Conservation (phyloP, 2,113 vertebrate species). For the Ancistrus triradiatus region DNA sequence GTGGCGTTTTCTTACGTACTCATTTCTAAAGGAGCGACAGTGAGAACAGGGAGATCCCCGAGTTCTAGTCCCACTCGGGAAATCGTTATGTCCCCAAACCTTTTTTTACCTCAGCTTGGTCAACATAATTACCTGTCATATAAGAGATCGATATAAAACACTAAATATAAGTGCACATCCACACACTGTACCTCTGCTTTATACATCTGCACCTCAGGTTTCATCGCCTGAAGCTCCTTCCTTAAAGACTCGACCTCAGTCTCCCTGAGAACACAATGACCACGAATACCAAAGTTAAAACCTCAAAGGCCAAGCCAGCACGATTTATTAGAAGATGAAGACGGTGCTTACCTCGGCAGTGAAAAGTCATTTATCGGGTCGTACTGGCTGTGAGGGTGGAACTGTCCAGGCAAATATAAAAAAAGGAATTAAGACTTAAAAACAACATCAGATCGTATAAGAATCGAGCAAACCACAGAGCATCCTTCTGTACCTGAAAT, state of each 20-base stretch:
- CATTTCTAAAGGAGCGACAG: no score
- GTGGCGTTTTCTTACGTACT: no score
- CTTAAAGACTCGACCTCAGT: conserved; percentile 70
- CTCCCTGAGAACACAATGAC: conserved; percentile 22
- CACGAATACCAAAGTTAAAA: not conserved
- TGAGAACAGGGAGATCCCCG: no score
- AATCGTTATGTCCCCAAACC: no score
- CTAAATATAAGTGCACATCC: not conserved
- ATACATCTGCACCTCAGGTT: conserved; percentile 72
- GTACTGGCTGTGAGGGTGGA: conserved; percentile 32
- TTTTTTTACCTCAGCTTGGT: no score
- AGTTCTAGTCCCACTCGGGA: no score
- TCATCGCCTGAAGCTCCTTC: conserved; percentile 77
- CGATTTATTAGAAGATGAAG: no score
- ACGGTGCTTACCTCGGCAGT: conserved; percentile 28
- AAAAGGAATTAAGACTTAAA: not conserved
- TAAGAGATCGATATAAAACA: no score
- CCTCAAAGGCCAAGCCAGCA: no score
- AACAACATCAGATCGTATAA: not conserved
- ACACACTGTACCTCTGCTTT: conserved; percentile 60
- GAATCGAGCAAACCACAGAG: conserved; percentile 16
- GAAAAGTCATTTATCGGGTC: conserved; percentile 28
- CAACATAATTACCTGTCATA: no score
- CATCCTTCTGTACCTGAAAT: conserved; percentile 45
- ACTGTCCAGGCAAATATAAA: conserved; percentile 29